Evolutionary conservation across 2,113 vertebrate genomes (phyloP).

Genomic region (Cyphomyrus plagiostoma): DNA sequence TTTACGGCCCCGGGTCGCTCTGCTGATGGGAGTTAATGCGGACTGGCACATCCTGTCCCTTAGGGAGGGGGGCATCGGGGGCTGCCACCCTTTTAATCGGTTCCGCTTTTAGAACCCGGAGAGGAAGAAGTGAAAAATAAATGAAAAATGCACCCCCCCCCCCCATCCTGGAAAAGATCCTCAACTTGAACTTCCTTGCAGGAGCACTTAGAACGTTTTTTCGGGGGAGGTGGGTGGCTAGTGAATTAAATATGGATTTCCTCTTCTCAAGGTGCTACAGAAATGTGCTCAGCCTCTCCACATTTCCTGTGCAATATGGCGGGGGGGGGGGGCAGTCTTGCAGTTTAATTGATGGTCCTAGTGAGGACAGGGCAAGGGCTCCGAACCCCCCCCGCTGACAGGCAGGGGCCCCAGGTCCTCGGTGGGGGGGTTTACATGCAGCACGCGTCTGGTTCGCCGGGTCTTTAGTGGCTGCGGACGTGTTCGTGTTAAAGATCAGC

Average conservation of each 20-base stretch:
- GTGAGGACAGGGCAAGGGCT: background rate
- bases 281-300: constrained; percentile 46
- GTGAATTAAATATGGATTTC: constrained; percentile 73
- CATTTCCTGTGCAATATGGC: constrained; percentile 39
- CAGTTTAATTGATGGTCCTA: background rate
- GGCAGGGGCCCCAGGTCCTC: background rate
- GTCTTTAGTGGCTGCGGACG: constrained; percentile 21
- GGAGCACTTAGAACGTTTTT: constrained; percentile 67
- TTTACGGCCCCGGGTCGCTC: constrained; percentile 30
- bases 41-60: constrained; percentile 66
- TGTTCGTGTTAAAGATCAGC: constrained; percentile 27
- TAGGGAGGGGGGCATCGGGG: constrained; percentile 40
- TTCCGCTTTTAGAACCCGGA: constrained; percentile 45
- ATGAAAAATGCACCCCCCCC: constrained; percentile 60
- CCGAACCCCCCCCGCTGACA: background rate
- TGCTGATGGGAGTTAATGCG: constrained; percentile 68
- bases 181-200: constrained; percentile 49
- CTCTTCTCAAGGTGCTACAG: constrained; percentile 50
- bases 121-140: constrained; percentile 61
- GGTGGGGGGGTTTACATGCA: background rate
- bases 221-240: constrained; percentile 53
- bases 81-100: constrained; percentile 51
- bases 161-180: constrained; percentile 27
- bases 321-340: constrained; percentile 37
- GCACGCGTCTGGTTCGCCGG: constrained; percentile 11